Evolutionary conservation across 2,888 invertebrate species (phyloP), one percentile per base, ranked within the genome.

Genomic region (Atrina japonica): DNA sequence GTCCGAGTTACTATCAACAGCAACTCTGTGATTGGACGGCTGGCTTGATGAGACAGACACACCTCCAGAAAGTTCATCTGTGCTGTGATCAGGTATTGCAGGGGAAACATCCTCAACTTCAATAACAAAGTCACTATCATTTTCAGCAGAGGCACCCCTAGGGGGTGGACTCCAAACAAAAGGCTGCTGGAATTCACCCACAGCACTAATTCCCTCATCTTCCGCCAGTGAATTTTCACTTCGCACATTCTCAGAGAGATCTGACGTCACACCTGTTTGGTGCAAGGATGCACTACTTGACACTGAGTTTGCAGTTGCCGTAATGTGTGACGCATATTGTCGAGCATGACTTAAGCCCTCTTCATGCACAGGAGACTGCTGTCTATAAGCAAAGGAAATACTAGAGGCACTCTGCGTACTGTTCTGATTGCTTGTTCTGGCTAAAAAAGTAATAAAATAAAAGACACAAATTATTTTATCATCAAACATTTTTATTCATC

Each of bases 321-420:
- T 76, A n/a, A 73, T 72, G n/a, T 75, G 74, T 21, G 79, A 65
- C 49, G 85, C 85, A 68, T 84, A 85, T 66, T 83, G 77, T 16
- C 77, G 66, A 1, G 85, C 85, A 30, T 67, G 63, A 58, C 67
- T 76, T 41, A 85, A 70, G 7, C 77, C 79, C 55, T 83, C 81
- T 9, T 73, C 74, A 41, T 77, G 77, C 7, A 72, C 71, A 11
- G 84, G 84, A 35, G 84, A 83, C 7, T 52, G 66, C 30, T 80
- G 81, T 5, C 58, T 41, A 5, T 60, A 47, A 3, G 56, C 6
- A 35, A 7, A 11, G 35, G 35, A 35, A 11, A 35, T 35, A 35
- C 35, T 11, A 5, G 35, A 35, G 35, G 35, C 5, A 5, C 35
- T 35, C 35, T 35, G 6, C 11, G 35, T 7, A 7, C 6, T 35